phyloP scores from a whole-genome alignment of 2,113 vertebrate genomes.

The Centropus unirufus region DNA sequence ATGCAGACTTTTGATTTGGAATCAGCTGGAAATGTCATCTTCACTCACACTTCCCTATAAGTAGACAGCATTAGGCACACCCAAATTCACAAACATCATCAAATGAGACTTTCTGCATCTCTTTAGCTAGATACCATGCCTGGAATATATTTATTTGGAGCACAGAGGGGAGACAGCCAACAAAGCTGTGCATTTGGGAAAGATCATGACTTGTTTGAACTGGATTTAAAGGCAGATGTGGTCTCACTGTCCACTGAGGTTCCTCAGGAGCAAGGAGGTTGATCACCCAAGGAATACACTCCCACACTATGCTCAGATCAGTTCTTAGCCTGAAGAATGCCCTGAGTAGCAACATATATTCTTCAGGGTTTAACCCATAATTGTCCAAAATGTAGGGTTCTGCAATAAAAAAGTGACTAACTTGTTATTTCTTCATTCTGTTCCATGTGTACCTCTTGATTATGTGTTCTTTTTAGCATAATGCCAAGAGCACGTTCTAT shows the following conservation, averaged over 20 bases:
- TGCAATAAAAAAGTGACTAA: background rate
- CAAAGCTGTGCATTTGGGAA: background rate
- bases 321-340: background rate
- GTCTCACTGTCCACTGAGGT: background rate
- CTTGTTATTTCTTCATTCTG: background rate
- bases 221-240: background rate
- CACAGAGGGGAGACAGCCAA: accelerated
- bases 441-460: background rate
- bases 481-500: background rate
- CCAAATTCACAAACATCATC: background rate
- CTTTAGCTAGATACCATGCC: background rate
- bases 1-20: background rate
- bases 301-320: accelerated
- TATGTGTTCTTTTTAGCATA: background rate
- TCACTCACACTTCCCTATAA: background rate
- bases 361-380: background rate
- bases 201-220: background rate
- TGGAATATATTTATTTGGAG: background rate
- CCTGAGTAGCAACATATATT: background rate
- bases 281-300: background rate
- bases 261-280: background rate
- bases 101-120: background rate
- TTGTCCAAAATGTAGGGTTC: background rate
- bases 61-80: background rate
- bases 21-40: background rate